Evolutionary conservation across 2,888 invertebrate species (phyloP), one percentile per base, ranked within the genome.

Genomic region (Galeruca laticollis): DNA sequence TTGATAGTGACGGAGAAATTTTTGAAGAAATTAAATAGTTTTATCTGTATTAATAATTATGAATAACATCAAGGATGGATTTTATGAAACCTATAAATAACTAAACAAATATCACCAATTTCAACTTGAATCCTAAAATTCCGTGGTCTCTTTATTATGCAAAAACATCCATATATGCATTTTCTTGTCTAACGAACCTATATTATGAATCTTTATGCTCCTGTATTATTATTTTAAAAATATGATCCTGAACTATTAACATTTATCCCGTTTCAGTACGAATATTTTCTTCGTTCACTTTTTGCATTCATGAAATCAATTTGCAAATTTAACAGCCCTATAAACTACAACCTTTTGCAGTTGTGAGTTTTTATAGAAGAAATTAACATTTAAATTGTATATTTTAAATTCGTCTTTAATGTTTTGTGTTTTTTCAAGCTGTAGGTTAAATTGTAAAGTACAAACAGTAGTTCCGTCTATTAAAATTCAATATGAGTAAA

Each of bases 301-400:
- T 47, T 47, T 47, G 47, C 18, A 47, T 47, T 18, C 47, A 6
- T 47, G 47, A 47, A 47, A 62, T 49, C 26, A 49, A 62, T 51
- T 62, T 47, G 51, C 35, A 49, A 62, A 62, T 62, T 62, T 62
- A 60, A 60, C 33, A 33, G 18, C 49, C 35, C 33, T 35, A 35
- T 51, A 47, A 47, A 31, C 26, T 8, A 54, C 31, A 54, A 54
- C 54, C n/a, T 54, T 47, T 54, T 54, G 15, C 62, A 13, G 52
- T 51, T 31, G 31, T 11, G 26, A 11, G 33, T 62, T 62, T 62
- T 62, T 62, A 62, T 62, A 49, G 6, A 33, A 33, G 15, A 47
- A 51, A 62, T 62, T 62, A 51, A 49, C 51, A 62, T 62, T 62
- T 62, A 62, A 62, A 62, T 51, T 62, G 47, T 62, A 18, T 49